phyloP scores from a whole-genome alignment of 2,113 vertebrate genomes.

The Macaca fascicularis region T2T-MFA8v1.1 NC_088381.1:104362001-104362500 shows the following conservation, averaged over 20 bases:
- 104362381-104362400: neutral
- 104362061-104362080: neutral
- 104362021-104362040: neutral
- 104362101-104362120: neutral
- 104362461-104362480: neutral
- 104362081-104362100: neutral
- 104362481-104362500: neutral
- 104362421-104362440: neutral
- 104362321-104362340: neutral
- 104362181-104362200: neutral
- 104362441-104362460: neutral
- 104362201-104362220: neutral
- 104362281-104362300: neutral
- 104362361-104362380: constrained; percentile 11
- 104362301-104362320: neutral
- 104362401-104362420: neutral
- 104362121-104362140: neutral
- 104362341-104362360: neutral
- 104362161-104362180: neutral
- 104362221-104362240: neutral
- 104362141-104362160: neutral
- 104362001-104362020: neutral
- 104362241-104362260: neutral
- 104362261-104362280: neutral
- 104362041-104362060: neutral